A percentile compares a stretch with the other conserved stretches of the same genome.
These are phyloP conservation scores for Chloropsis cyanopogon DNA, from an alignment of 2,113 vertebrate genomes.

Conservation along the genomic window DNA sequence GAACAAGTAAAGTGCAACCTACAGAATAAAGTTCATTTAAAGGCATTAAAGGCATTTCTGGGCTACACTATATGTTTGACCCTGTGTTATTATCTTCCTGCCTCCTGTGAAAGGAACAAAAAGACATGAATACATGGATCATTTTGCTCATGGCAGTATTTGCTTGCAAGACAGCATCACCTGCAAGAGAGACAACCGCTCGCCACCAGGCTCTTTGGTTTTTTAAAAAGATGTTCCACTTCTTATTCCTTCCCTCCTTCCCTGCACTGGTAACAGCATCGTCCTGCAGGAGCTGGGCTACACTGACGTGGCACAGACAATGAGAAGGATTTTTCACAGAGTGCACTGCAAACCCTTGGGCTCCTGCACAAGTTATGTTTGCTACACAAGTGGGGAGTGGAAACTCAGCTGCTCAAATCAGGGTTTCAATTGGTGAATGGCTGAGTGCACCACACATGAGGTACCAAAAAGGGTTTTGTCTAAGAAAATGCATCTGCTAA, in stretches of 20 bases:
- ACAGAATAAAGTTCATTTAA: not conserved
- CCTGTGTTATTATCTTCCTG: not conserved
- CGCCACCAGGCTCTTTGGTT: not conserved
- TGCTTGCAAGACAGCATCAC: not conserved
- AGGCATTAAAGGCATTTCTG: not conserved
- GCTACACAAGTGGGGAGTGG: not conserved
- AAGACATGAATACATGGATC: not conserved
- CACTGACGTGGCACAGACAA: not conserved
- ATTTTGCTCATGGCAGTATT: not conserved
- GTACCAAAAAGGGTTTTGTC: not conserved
- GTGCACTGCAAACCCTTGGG: not conserved
- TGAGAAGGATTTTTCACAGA: fast-evolving
- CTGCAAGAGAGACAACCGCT: not conserved
- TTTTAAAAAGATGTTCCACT: not conserved
- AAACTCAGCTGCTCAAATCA: not conserved
- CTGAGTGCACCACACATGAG: not conserved
- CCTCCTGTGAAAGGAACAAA: not conserved
- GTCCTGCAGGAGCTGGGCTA: not conserved
- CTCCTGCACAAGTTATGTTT: not conserved
- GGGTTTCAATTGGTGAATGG: not conserved
- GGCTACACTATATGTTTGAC: not conserved
- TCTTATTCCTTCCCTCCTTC: not conserved
- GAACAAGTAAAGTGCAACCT: not conserved
- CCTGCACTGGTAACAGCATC: not conserved
- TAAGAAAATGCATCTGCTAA: not conserved